Base-by-base conservation (phyloP, 2,113 vertebrate species). In the Esox niger region DNA sequence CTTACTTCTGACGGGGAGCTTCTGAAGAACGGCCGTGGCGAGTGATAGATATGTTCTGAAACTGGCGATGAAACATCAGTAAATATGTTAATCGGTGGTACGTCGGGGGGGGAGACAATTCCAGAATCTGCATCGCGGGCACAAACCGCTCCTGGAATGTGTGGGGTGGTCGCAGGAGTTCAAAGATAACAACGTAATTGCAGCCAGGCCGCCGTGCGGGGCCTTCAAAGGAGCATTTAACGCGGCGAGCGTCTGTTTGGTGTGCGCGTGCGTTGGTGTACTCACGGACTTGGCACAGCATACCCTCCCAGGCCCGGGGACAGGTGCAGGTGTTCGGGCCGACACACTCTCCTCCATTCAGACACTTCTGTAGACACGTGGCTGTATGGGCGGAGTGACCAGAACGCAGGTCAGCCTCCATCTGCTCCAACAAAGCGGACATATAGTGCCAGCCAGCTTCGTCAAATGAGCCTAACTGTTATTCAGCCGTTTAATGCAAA, bases 241-340 rank as follows among this genome's bases (percentile, higher is more conserved):
- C n/a, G n/a, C n/a, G n/a, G n/a, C n/a, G n/a, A n/a, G n/a, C n/a
- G n/a, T n/a, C n/a, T 59, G 31, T 29, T 23, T 58, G 56, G 49
- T 52, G 29, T 52, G 63, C 31, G 43, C 30, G 62, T 65, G 64
- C 13, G 64, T 59, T 30, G 56, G 67, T 64, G 17, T 49, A 93
- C 92, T 95, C 83, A 93, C 88, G 83, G 27, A 78, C 91, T 80
- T 95, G 93, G 70, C 92, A 95, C 9, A 84, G 71, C 55, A 43
- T 65, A 33, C 91, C 89, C 6, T 20, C 76, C 92, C 88, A 93
- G 4, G 84, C 91, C 21, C 31, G 31, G 0, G 58, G 0, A 25
- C 88, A 91, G 76, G 79, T 78, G 25, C 87, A 93, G 75, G 74
- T 70, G 80, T 86, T 91, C 21, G 89, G 82, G 1, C 82, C 82